Evolutionary conservation across 2,113 vertebrate species (phyloP), one percentile per base, ranked within the genome.

Genomic region (Nyctibius bracteatus): DNA sequence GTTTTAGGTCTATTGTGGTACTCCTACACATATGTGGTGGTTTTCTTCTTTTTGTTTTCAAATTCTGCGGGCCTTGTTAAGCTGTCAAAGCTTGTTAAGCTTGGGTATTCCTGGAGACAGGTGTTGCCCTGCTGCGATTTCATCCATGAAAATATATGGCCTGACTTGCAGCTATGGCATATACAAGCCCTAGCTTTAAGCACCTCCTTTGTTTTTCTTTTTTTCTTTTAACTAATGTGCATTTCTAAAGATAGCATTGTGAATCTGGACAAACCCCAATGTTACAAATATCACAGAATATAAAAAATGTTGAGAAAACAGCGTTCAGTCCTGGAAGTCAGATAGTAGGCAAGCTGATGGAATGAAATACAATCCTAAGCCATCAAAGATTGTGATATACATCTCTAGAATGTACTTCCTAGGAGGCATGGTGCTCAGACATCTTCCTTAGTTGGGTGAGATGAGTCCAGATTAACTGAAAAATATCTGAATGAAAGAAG

Each of bases 21-120:
- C 22, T 82, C 4, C 7, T 61, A 3, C 2, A 4, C 1, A 1
- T 37, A 49, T 43, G 27, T 37, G 41, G 25, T 37, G 12, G 11
- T 25, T 86, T 88, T 74, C 24, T 47, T 75, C 9, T 0, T 47
- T 67, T 82, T 86, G 16, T 62, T 57, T 58, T 67, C 35, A 21
- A 83, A 9, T 72, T 51, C 28, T 74, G 12, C 47, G 74, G 9
- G 7, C 30, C 39, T 47, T 72, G 27, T 47, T 71, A 66, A 41
- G 10, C n/a, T 75, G n/a, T 37, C 19, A 63, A 83, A 78, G 13
- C 37, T 84, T 81, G 7, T 65, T 81, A 67, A 72, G 12, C 14
- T 68, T 58, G 22, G 2, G 1, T 81, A 25, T 65, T 87, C 30
- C 24, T 74, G 33, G 14, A 65, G 78, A 14, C 23, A 65, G 35